Evolutionary conservation across 2,888 invertebrate genomes (phyloP).

Genomic region (Drosophila mayaguana): DNA sequence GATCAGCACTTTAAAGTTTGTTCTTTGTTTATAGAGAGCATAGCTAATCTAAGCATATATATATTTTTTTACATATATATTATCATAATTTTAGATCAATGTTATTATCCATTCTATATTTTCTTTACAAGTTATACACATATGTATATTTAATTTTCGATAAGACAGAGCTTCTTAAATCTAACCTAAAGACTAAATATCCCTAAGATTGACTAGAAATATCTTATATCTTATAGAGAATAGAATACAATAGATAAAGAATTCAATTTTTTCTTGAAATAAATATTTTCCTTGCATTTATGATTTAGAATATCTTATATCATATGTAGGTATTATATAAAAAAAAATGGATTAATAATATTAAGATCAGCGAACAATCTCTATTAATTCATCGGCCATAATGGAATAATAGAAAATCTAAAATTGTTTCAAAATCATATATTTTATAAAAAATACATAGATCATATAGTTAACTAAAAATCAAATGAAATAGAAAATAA

Average conservation of each 20-base stretch:
- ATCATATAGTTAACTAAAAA: too few relatives aligned
- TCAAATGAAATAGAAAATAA: too few relatives aligned
- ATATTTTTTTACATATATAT: neutral
- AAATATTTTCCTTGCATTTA: neutral
- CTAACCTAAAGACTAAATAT: constrained; percentile 13
- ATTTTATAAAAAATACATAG: too few relatives aligned
- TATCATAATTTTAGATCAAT: too few relatives aligned
- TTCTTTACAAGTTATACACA: too few relatives aligned
- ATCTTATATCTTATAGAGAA: neutral
- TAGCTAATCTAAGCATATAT: neutral
- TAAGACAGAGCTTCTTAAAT: constrained; percentile 1
- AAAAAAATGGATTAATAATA: neutral
- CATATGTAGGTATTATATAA: too few relatives aligned
- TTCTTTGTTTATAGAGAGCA: neutral
- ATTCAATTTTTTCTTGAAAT: neutral
- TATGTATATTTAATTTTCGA: too few relatives aligned
- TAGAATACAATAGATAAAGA: neutral
- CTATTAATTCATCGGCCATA: neutral
- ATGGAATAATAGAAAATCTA: neutral
- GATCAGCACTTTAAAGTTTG: neutral
- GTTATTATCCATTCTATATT: too few relatives aligned
- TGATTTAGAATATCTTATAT: neutral
- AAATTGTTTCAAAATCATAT: too few relatives aligned
- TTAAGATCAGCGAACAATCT: neutral
- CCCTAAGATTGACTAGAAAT: neutral